Conservation (phyloP, 2,113 vertebrate genomes). For the Tupaia chinensis region DNA sequence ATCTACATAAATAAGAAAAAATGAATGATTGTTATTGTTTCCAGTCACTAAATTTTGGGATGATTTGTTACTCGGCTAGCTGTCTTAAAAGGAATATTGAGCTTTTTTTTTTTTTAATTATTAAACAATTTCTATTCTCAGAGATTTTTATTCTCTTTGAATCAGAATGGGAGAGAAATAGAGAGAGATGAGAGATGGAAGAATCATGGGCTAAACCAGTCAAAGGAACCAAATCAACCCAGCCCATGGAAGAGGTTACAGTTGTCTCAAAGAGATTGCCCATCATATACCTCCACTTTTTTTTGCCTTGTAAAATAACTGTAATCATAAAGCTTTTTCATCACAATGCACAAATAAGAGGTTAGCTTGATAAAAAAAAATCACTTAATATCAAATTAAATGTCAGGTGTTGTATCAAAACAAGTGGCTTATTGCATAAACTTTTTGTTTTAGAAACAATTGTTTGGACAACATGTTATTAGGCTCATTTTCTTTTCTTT, state of each 20-base stretch:
- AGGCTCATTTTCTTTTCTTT: too few species aligned
- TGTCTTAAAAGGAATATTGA: not conserved
- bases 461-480: not conserved
- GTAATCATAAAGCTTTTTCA: not conserved
- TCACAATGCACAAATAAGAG: not conserved
- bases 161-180: not conserved
- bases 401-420: not conserved
- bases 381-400: not conserved
- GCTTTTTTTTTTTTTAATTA: conserved; percentile 29
- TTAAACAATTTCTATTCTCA: not conserved
- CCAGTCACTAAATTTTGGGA: not conserved
- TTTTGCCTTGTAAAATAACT: not conserved
- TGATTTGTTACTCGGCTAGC: not conserved
- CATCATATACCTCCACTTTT: not conserved
- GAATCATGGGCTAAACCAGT: not conserved
- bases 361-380: not conserved
- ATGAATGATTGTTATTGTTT: not conserved
- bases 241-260: not conserved
- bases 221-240: not conserved
- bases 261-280: not conserved
- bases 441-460: conserved; percentile 26
- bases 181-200: not conserved
- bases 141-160: not conserved
- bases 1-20: not conserved
- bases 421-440: not conserved